A percentile compares a stretch with the other conserved stretches of the same genome.
Conservation (phyloP, 2,888 invertebrate genomes). For the Noctua janthe region DNA sequence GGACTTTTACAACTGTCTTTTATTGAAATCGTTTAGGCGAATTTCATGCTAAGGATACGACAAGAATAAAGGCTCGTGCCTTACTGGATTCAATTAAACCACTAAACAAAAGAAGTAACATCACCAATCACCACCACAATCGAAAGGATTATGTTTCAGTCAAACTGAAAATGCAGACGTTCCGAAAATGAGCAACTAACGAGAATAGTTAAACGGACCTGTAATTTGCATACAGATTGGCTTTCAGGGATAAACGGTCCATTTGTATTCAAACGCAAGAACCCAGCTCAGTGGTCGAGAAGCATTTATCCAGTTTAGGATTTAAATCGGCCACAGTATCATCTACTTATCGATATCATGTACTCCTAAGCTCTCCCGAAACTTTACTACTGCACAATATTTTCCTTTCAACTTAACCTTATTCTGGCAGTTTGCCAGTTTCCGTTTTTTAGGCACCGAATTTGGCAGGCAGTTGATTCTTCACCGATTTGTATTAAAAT, state of each 20-base stretch:
- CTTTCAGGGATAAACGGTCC: conserved; percentile 89
- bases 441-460: conserved; percentile 50
- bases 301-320: conserved; percentile 88
- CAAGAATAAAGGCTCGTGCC: not conserved
- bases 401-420: conserved; percentile 51
- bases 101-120: conserved; percentile 20
- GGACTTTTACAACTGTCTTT: conserved; percentile 19
- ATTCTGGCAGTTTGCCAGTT: conserved; percentile 52
- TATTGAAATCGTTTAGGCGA: conserved; percentile 16
- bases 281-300: conserved; percentile 85
- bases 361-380: conserved; percentile 52
- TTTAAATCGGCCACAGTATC: conserved; percentile 82
- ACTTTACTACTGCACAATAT: conserved; percentile 45
- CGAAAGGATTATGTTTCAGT: conserved; percentile 75
- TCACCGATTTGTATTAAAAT: conserved; percentile 48
- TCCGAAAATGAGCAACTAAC: conserved; percentile 90
- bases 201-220: conserved; percentile 89
- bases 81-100: conserved; percentile 1
- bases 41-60: not conserved
- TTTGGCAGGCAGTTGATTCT: conserved; percentile 57
- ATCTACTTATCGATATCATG: conserved; percentile 78
- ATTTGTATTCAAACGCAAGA: conserved; percentile 90
- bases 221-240: conserved; percentile 90
- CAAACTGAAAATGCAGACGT: conserved; percentile 84
- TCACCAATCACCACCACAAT: conserved; percentile 62